Conservation (phyloP, 1,140 invertebrate genomes). For the Camponotus floridanus region DNA sequence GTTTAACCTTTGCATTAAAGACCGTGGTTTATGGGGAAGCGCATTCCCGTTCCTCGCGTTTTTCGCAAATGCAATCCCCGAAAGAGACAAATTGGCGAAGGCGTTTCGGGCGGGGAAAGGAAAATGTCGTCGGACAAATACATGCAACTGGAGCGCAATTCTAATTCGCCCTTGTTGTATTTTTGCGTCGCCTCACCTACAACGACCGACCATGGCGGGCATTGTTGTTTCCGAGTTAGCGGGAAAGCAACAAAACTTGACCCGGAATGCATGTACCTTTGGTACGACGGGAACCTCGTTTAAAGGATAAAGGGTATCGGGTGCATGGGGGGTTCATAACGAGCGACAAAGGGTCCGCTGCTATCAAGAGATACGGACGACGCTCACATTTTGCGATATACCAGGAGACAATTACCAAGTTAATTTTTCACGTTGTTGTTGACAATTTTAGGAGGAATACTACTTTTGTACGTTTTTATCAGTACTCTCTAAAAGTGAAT, state of each 20-base stretch:
- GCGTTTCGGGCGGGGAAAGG: conserved; percentile 13
- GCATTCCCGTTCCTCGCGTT: not conserved
- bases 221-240: conserved; percentile 51
- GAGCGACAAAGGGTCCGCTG: conserved; percentile 40
- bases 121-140: conserved; percentile 23
- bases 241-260: conserved; percentile 42
- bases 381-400: conserved; percentile 12
- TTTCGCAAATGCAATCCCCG: conserved; percentile 6
- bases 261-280: conserved; percentile 52
- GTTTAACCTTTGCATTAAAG: conserved; percentile 23
- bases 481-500: too few species aligned
- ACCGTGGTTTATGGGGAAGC: not conserved
- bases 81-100: conserved; percentile 41
- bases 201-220: not conserved
- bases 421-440: conserved; percentile 23
- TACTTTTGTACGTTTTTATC: not conserved
- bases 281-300: conserved; percentile 48
- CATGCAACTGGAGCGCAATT: conserved; percentile 40
- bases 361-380: conserved; percentile 35
- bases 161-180: conserved; percentile 44
- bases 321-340: conserved; percentile 42
- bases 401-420: conserved; percentile 26
- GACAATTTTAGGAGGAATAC: not conserved
- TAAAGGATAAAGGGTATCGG: conserved; percentile 52
- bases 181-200: conserved; percentile 39